Evolutionary conservation across 2,888 invertebrate species (phyloP), one percentile per base, ranked within the genome.

Genomic region (Lamellibrachia columna): DNA sequence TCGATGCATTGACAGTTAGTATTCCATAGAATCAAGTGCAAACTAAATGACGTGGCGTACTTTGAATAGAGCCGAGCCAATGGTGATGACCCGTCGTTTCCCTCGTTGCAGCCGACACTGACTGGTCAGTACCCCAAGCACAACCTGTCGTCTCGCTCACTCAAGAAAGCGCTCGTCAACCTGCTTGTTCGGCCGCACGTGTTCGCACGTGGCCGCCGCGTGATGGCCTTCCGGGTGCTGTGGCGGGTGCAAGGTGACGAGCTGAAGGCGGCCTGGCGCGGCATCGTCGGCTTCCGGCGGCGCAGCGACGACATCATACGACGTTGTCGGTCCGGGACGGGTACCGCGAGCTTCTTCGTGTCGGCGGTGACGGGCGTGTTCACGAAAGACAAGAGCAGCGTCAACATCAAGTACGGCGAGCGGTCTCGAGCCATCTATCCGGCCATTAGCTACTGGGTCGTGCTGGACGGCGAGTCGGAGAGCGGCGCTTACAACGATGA

Each of bases 311-410:
- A 75, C 75, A 75, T 75, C 75, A n/a, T 75, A 22, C 11, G 75
- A n/a, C 75, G 22, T 0, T 75, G 75, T 75, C 75, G 75, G 75
- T 75, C 75, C 15, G 60, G 75, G 75, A 22, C 75, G 4, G 60
- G 60, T 60, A 15, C 3, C 22, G 75, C n/a, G 75, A 75, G 75
- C 22, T 75, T 75, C 75, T 75, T 75, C 75, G 75, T 22, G 75
- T 75, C 75, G 15, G 75, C 75, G 6, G 22, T 75, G 22, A 15
- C 75, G 2, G 75, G 75, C 75, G 75, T 75, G 15, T 75, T 75
- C 75, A 75, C 75, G 75, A 75, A 75, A n/a, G 75, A 75, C 75
- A 75, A 75, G 75, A 75, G 75, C 22, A 75, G 75, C 75, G 75
- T 75, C 15, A 75, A 40, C 40, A 40, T 75, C 75, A n/a, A 22